Evolutionary conservation across 2,113 vertebrate species (phyloP), one percentile per base, ranked within the genome.

Genomic region (Corythoichthys haematopterus): DNA sequence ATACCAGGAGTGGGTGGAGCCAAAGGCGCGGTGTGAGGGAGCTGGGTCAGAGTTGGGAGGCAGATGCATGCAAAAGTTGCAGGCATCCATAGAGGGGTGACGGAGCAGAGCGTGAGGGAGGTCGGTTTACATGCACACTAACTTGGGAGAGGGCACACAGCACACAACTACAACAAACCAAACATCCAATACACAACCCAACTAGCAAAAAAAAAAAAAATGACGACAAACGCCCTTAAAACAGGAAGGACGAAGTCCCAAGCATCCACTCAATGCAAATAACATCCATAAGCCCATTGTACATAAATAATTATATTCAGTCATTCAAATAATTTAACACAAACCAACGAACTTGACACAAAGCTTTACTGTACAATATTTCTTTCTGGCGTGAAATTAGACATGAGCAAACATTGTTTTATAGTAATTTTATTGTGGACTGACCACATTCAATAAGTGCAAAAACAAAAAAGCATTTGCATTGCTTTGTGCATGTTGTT

Each of bases 21-120:
- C 84, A 80, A 59, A 78, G 70, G 76, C 76, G 74, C 78, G 85
- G 72, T 75, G 60, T 73, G 81, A 83, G 77, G 81, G 83, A 73
- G 47, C 76, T 91, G 91, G 85, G 90, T 92, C 91, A 79, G 83
- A 84, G 87, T 69, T 57, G 81, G 76, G 72, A 69, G 81, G 81
- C 51, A 86, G 86, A 88, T 80, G 90, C 95, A 95, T 96, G 96
- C 95, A 95, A 93, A 33, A 90, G 85, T 79, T 87, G 88, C 84
- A 79, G 90, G 91, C 78, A 80, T 94, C 94, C 92, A 91, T 90
- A 91, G 84, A 62, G 87, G 53, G 51, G 75, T 70, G 78, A 70
- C 64, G 77, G 74, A 76, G 68, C 5, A 50, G 55, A 46, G 71
- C 61, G 79, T 70, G 80, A 61, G 74, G 71, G 65, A 77, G 65